Evolutionary conservation across 1,140 invertebrate species (phyloP).

Genomic region (Olivierus martensii): DNA sequence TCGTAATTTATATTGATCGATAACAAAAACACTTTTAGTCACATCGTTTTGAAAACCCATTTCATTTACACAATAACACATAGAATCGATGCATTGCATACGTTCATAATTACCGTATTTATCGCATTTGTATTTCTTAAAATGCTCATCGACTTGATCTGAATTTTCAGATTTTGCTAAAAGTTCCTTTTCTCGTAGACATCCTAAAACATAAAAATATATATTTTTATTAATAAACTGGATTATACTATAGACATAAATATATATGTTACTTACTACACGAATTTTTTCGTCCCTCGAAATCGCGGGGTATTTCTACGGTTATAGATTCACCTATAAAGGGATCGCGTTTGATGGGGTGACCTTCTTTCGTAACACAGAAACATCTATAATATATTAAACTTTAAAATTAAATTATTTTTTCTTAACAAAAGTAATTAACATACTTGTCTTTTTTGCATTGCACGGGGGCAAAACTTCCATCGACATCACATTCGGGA

Average conservation of each 20-base stretch:
- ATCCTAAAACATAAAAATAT: neutral
- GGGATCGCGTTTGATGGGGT: neutral
- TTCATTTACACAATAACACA: neutral
- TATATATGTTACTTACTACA: slow-evolving; percentile 2
- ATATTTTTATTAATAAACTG: no score
- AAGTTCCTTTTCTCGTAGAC: slow-evolving; percentile 6
- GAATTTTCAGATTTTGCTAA: neutral
- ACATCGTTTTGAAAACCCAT: no score
- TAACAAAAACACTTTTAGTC: no score
- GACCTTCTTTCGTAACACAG: slow-evolving; percentile 12
- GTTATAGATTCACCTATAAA: neutral
- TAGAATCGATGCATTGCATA: neutral
- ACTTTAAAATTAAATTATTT: neutral
- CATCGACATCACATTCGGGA: slow-evolving; percentile 17
- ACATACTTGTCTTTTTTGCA: slow-evolving; percentile 13
- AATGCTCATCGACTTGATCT: slow-evolving; percentile 4
- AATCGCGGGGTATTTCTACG: neutral
- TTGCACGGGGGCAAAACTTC: slow-evolving; percentile 15
- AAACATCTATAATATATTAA: slow-evolving; percentile 10
- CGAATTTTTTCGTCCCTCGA: neutral
- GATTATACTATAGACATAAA: no score
- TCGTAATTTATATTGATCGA: no score
- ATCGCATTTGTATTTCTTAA: slow-evolving; percentile 7
- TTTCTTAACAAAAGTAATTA: neutral
- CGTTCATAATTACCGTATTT: slow-evolving; percentile 10